Evolutionary conservation across 2,113 vertebrate species (phyloP), one percentile per base, ranked within the genome.

Genomic region (Lasiurus cinereus): DNA sequence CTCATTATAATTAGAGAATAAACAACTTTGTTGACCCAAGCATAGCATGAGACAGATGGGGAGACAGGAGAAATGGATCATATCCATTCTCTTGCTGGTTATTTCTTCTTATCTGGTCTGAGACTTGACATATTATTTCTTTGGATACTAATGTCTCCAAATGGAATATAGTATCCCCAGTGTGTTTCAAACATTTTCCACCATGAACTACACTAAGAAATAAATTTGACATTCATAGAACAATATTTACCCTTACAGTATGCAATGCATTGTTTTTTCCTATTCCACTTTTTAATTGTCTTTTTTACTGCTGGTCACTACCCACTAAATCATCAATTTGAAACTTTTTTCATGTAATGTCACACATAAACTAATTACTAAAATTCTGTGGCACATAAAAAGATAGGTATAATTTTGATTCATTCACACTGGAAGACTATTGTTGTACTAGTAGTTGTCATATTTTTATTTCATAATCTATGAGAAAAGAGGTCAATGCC

Each of bases 1-100:
- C 48, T 87, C 74, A 90, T 74, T 92, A 50, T 88, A 95, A 84
- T 96, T 80, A 96, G 62, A 92, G 14, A 90, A 76, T 59, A 83
- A 62, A 15, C 43, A 88, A 80, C 27, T 93, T 50, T 94, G 56
- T 90, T 27, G 56, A 94, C 56, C 50, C 79, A 94, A 87, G 43
- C 31, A 56, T 24, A 92, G 66, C 31, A 70, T 14, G 46, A 12
- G 24, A 48, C 31, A 88, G 46, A 67, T 4, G 1, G 6, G 6
- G 52, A 86, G 29, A 91, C 33, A 93, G 36, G 79, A 88, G 24
- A 91, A 95, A 48, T 54, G 21, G 16, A 82, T 79, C 13, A 27
- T 76, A 12, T 80, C 86, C 31, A 87, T 76, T 83, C 48, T 83
- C 31, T 94, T 83, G 8, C n/a, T 93, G 70, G 22, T 88, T n/a